Percentiles rank a stretch among this genome's conserved stretches.
These are phyloP conservation scores for Tetrax tetrax DNA, from an alignment of 2,113 vertebrate species.

Conservation along the genomic window DNA sequence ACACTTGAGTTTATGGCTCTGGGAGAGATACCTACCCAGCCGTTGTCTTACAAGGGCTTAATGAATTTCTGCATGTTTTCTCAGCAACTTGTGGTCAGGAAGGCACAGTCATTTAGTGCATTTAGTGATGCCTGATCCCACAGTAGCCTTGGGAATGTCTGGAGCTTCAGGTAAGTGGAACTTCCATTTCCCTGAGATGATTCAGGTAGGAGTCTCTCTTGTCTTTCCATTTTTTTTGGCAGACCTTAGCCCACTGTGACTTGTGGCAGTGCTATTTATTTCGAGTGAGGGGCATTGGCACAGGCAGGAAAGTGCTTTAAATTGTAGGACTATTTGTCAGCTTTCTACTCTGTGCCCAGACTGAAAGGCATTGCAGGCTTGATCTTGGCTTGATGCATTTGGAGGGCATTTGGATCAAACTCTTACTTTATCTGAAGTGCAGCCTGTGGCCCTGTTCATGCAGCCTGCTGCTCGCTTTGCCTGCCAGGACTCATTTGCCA, in stretches of 20 bases:
- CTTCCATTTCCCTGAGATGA: neutral
- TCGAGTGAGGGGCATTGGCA: neutral
- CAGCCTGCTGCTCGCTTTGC: neutral
- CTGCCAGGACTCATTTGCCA: neutral
- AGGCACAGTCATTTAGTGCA: neutral
- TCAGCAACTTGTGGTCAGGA: neutral
- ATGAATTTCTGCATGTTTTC: neutral
- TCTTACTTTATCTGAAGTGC: neutral
- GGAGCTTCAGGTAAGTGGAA: neutral
- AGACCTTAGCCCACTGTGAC: neutral
- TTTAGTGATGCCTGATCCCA: neutral
- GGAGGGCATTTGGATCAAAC: neutral
- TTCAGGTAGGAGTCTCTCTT: neutral
- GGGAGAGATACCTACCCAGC: neutral
- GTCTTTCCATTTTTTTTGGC: neutral
- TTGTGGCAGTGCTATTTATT: neutral
- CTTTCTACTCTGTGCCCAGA: neutral
- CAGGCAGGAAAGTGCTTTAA: neutral
- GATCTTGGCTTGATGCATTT: neutral
- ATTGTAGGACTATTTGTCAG: neutral
- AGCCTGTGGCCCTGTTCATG: neutral
- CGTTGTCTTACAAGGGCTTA: neutral
- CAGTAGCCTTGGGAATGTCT: neutral
- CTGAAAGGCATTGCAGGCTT: neutral
- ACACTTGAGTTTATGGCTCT: neutral